Base-by-base conservation (phyloP, 23 tunicate species). In the Phallusia fumigata region DNA sequence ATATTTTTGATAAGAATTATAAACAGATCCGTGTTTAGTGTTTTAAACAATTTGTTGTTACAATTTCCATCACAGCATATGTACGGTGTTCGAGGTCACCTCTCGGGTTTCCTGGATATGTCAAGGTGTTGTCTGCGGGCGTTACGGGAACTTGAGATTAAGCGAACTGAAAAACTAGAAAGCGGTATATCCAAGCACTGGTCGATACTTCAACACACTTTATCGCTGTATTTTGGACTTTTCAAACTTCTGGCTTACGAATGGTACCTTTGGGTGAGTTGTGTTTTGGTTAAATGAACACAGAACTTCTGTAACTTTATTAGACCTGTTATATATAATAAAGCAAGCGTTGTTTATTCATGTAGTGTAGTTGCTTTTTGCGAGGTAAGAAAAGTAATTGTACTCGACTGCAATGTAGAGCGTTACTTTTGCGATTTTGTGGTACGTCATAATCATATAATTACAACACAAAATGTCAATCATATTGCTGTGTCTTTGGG, bases 21-120 rank as follows among this genome's bases (percentile, higher is more conserved):
- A n/a, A n/a, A n/a, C n/a, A n/a, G n/a, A n/a, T n/a, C n/a, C n/a
- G n/a, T n/a, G n/a, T n/a, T n/a, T n/a, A n/a, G n/a, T n/a, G n/a
- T n/a, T n/a, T n/a, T n/a, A n/a, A n/a, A n/a, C 10, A 10, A 40
- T 10, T 3, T 40, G 10, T 40, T 10, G 47, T 40, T 40, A 3
- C 5, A 3, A 40, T 1, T 58, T 58, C 69, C 31, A 35, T 15
- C 22, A 31, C 78, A 74, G 78, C 78, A 74, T 30, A 74, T 52
- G 21, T 91, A 89, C 78, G 98, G 98, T 0, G 91, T 91, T 12
- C 76, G 98, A 16, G 92, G 94, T 16, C 86, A 88, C 74, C 73
- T 76, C 0, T 93, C 98, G 16, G 93, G 98, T 19, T 93, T 93
- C 65, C 84, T 93, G 35, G 88, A 93, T 64, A 93, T 93, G 98